Evolutionary conservation across 2,888 invertebrate genomes (phyloP).

Genomic region (Nephrotoma appendiculata): DNA sequence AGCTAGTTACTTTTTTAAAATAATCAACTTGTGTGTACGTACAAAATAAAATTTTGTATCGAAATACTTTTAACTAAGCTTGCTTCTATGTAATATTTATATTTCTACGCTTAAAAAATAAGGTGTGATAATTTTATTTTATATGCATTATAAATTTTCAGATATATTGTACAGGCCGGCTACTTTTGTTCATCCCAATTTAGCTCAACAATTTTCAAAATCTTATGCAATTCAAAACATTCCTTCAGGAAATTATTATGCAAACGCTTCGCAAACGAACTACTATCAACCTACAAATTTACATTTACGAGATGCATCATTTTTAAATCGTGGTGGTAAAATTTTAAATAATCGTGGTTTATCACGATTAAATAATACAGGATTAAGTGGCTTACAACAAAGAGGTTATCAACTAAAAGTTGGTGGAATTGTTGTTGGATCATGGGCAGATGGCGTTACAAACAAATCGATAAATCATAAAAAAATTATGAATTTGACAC

Average conservation of each 20-base stretch:
- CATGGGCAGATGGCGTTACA: conserved; percentile 16
- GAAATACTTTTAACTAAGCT: background rate
- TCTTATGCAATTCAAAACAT: conserved; percentile 11
- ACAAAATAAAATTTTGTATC: too few species aligned
- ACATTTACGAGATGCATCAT: background rate
- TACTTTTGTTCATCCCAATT: background rate
- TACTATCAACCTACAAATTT: conserved; percentile 1
- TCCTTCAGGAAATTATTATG: conserved; percentile 6
- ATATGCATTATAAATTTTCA: background rate
- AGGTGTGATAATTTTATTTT: too few species aligned
- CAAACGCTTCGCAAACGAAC: background rate
- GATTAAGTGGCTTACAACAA: conserved; percentile 11
- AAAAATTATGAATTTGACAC: background rate
- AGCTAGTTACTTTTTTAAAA: too few species aligned
- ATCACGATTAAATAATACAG: background rate
- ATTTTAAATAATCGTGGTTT: conserved; percentile 3
- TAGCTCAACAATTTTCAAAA: conserved; percentile 1
- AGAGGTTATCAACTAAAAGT: conserved; percentile 21
- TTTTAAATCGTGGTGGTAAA: conserved; percentile 6
- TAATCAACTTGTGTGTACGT: too few species aligned
- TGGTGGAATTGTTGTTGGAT: conserved; percentile 22
- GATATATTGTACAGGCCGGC: background rate
- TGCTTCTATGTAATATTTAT: background rate
- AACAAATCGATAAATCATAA: background rate
- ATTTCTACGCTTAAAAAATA: too few species aligned